Percentiles rank a stretch among this genome's conserved stretches.
Conservation (phyloP, 2,888 invertebrate genomes). For the Nowickia ferox region DNA sequence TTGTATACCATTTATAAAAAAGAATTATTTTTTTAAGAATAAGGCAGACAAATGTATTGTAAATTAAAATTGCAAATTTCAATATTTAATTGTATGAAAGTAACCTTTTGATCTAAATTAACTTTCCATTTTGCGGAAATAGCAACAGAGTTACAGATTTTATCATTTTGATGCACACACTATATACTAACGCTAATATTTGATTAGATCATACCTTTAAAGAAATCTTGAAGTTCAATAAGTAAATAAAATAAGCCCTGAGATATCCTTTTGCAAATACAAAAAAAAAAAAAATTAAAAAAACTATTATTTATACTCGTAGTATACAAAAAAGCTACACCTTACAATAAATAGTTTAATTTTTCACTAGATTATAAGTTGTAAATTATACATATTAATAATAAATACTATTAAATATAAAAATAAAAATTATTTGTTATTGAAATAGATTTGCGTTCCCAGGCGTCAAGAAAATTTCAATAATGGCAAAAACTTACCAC, state of each 20-base stretch:
- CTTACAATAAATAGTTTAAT: constrained; percentile 74
- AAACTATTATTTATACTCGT: constrained; percentile 24
- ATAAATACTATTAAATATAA: constrained; percentile 67
- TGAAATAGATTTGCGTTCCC: constrained; percentile 48
- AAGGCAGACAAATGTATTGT: too few relatives aligned
- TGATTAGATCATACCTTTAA: constrained; percentile 13
- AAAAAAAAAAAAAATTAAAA: constrained; percentile 11
- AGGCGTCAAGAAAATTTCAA: constrained; percentile 52
- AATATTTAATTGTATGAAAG: too few relatives aligned
- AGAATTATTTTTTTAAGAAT: too few relatives aligned
- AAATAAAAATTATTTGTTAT: constrained; percentile 46
- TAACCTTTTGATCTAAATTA: too few relatives aligned
- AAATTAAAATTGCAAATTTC: too few relatives aligned
- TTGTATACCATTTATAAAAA: too few relatives aligned
- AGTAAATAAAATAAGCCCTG: constrained; percentile 3
- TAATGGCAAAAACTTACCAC: constrained; percentile 53
- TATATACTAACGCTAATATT: not conserved
- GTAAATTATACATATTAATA: constrained; percentile 82
- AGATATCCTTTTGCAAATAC: constrained; percentile 70
- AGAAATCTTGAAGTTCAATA: not conserved
- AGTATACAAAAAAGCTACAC: constrained; percentile 53
- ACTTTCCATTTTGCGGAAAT: too few relatives aligned
- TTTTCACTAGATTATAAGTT: constrained; percentile 78
- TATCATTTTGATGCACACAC: not conserved
- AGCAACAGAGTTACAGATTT: not conserved